A percentile compares a stretch with the other conserved stretches of the same genome.
Conservation (phyloP, 2,797 vertebrate species). For the Sparus aurata region DNA sequence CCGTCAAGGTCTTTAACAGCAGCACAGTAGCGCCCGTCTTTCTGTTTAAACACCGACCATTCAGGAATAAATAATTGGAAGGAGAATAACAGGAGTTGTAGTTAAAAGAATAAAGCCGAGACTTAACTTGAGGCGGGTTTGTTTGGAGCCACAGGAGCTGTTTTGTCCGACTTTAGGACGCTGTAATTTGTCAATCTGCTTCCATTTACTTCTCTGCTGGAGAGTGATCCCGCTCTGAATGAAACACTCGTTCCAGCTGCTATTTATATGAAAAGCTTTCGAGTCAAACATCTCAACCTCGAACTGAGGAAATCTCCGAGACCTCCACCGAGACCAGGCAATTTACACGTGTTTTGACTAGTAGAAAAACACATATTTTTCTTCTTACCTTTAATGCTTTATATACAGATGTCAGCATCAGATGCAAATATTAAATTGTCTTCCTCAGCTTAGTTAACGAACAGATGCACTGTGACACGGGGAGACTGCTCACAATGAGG, state of each 20-base stretch:
- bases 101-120: background rate
- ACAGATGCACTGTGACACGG: too few relatives aligned
- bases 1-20: background rate
- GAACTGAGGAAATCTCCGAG: constrained; percentile 7
- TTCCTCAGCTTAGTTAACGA: too few relatives aligned
- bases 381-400: too few relatives aligned
- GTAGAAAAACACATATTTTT: background rate
- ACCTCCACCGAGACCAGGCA: background rate
- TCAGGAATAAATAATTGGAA: background rate
- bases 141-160: constrained; percentile 29
- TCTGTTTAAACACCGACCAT: background rate
- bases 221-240: constrained; percentile 30
- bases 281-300: constrained; percentile 32
- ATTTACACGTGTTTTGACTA: background rate
- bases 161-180: constrained; percentile 36
- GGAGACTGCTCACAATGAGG: too few relatives aligned
- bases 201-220: constrained; percentile 38
- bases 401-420: too few relatives aligned
- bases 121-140: background rate
- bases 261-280: constrained; percentile 20
- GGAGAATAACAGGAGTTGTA: background rate
- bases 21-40: background rate
- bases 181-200: constrained; percentile 35
- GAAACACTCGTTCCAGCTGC: constrained; percentile 29
- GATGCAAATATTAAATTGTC: too few relatives aligned